Base-by-base conservation (phyloP, 2,797 vertebrate genomes). In the Melanotaenia maccullochi region DNA sequence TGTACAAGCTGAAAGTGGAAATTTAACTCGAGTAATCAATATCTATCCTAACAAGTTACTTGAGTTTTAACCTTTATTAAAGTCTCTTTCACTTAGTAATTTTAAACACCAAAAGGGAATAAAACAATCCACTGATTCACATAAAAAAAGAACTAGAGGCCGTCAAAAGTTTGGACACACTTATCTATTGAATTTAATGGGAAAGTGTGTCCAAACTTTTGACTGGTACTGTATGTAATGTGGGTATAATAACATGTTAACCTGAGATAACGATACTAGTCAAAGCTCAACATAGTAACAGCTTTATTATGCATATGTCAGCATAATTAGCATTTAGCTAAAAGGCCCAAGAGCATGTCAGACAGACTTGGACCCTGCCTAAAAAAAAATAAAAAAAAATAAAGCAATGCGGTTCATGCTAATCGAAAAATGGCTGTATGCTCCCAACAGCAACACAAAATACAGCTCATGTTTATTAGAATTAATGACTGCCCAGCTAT, bases 1-100 rank as follows among this genome's bases (percentile, higher is more conserved):
- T 35, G 5, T 52, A 18, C 16, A 2, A n/a, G 0, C 49, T 22
- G 13, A 56, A n/a, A 60, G 58, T 60, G 47, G 28, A 60, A 60
- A 49, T 61, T 44, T 42, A 58, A 49, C 42, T 22, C 33, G 9
- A 63, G 42, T 32, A 0, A 69, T 69, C 18, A 18, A 60, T 60
- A 69, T 20, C 22, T 18, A 3, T 54, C 14, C 7, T 24, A 35
- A 13, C 0, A 20, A 42, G 38, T 32, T 11, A 25, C 16, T 32
- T 51, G 8, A 12, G 13, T 52, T 36, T 25, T 18, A 57, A 42
- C 24, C 9, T 42, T 25, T 49, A 20, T 49, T 49, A 4, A 9
- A 49, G 44, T 49, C 44, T 9, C 7, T 49, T 49, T 49, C 9
- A 42, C 40, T 42, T 42, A 16, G 16, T 16, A 5, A 42, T 42